Percentiles rank a stretch among this genome's conserved stretches.
These are phyloP conservation scores for Drosophila orosa DNA, from an alignment of 1,140 invertebrate genomes.

Conservation along the genomic window DNA sequence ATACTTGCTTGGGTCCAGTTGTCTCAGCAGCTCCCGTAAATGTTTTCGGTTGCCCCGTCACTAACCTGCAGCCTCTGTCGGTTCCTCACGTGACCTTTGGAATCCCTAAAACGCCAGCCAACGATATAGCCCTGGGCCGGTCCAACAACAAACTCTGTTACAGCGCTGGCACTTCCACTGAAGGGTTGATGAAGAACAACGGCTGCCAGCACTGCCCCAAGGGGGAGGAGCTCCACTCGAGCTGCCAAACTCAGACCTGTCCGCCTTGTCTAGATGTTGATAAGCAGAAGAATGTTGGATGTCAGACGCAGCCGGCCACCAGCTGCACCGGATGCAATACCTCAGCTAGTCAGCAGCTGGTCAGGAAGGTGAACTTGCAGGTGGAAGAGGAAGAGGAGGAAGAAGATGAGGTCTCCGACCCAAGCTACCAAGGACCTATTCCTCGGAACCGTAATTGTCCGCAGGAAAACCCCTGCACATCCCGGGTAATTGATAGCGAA, in stretches of 20 bases:
- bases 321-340: conserved; percentile 12
- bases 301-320: not conserved
- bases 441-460: not conserved
- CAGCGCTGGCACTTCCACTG: conserved; percentile 46
- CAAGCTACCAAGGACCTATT: not conserved
- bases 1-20: conserved; percentile 24
- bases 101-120: no score
- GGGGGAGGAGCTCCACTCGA: not conserved
- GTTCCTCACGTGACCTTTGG: not conserved
- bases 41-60: not conserved
- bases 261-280: not conserved
- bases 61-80: not conserved
- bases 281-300: not conserved
- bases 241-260: conserved; percentile 14
- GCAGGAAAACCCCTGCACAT: conserved; percentile 6
- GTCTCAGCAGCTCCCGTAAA: not conserved
- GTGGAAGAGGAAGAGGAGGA: not conserved
- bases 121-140: conserved; percentile 33
- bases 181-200: not conserved
- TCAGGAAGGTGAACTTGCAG: not conserved
- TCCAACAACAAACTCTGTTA: conserved; percentile 33
- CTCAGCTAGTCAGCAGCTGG: not conserved
- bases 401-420: not conserved
- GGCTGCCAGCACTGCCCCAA: conserved; percentile 2
- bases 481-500: not conserved